Percentiles rank a stretch among this genome's conserved stretches.
These are phyloP conservation scores for Choloepus didactylus DNA, from an alignment of 2,797 vertebrate species.

Conservation along the genomic window DNA sequence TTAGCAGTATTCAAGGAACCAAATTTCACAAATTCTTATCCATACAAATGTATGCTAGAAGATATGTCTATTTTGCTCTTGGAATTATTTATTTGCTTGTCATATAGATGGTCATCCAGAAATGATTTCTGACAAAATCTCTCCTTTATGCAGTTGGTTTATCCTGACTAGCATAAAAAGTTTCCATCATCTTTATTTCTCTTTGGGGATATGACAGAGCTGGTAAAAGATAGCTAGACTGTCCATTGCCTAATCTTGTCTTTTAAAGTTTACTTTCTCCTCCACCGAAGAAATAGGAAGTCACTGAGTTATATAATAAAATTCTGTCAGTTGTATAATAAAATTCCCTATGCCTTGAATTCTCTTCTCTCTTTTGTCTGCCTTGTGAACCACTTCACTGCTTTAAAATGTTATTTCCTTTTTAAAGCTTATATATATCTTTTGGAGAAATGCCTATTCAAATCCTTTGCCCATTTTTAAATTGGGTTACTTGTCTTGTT, in stretches of 20 bases:
- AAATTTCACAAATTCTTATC: constrained; percentile 35
- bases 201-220: not conserved
- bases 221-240: not conserved
- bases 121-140: constrained; percentile 52
- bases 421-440: not conserved
- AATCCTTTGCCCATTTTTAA: constrained; percentile 2
- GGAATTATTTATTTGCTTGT: constrained; percentile 13
- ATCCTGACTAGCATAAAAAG: constrained; percentile 40
- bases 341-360: not conserved
- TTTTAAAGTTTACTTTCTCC: constrained; percentile 14
- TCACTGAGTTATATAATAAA: not conserved
- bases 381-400: not conserved
- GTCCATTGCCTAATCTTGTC: constrained; percentile 13
- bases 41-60: not conserved
- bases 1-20: not conserved
- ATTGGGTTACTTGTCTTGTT: not conserved
- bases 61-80: not conserved
- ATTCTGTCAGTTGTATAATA: not conserved
- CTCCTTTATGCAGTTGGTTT: not conserved
- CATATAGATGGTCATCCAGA: constrained; percentile 13
- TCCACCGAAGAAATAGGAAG: not conserved
- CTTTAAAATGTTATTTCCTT: not conserved
- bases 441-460: too few relatives aligned
- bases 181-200: not conserved
- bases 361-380: not conserved